Percentiles rank a stretch among this genome's conserved stretches.
Evolutionary conservation across 2,888 invertebrate genomes (phyloP).

Genomic region (Dione juno): DNA sequence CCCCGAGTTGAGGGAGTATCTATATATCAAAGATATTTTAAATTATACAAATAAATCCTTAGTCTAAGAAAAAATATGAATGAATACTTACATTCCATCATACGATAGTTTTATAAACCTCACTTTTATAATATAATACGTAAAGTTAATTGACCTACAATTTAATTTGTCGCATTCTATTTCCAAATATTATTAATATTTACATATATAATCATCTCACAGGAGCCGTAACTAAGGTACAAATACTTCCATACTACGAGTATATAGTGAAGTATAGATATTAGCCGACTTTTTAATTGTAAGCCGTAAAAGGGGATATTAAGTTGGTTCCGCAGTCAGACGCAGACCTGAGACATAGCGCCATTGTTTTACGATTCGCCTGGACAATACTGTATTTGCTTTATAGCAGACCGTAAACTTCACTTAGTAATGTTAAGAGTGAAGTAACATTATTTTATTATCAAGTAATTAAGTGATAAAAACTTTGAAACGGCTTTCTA

Average conservation of each 20-base stretch:
- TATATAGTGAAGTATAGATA: conserved; percentile 31
- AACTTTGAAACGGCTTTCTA: neutral
- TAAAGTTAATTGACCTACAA: neutral
- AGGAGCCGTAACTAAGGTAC: neutral
- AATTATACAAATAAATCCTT: too few species aligned
- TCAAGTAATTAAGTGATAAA: conserved; percentile 4
- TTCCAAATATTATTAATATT: neutral
- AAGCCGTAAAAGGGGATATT: conserved; percentile 39
- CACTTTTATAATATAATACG: too few species aligned
- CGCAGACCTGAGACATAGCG: conserved; percentile 33
- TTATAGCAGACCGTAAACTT: conserved; percentile 17
- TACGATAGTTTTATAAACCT: too few species aligned
- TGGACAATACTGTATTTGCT: conserved; percentile 20
- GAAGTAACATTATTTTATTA: neutral
- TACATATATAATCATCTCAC: neutral
- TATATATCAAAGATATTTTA: too few species aligned
- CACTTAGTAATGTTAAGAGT: neutral
- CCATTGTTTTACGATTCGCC: conserved; percentile 38
- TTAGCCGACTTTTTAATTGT: conserved; percentile 46
- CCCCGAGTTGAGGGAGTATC: too few species aligned
- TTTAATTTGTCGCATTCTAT: neutral
- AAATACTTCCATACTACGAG: neutral
- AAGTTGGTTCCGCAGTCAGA: conserved; percentile 31
- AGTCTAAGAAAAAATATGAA: too few species aligned
- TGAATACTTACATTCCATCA: too few species aligned